These are phyloP conservation scores for Macaria liturata DNA, from an alignment of 2,888 invertebrate genomes.

Conservation along the genomic window DNA sequence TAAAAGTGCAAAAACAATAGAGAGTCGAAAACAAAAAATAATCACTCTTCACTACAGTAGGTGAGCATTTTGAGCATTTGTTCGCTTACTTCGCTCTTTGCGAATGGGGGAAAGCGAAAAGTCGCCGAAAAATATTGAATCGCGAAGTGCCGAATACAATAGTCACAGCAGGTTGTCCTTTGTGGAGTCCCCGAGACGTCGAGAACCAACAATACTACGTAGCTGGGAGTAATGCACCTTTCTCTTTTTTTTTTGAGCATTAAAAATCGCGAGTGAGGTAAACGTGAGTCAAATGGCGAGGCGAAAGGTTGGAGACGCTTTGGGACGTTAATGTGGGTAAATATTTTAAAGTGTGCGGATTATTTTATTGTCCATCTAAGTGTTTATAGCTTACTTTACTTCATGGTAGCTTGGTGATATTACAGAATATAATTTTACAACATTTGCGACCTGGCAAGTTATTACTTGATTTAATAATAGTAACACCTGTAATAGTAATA, in stretches of 20 bases:
- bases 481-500: too few species aligned
- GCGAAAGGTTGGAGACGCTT: conserved; percentile 5
- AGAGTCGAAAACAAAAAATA: conserved; percentile 59
- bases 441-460: too few species aligned
- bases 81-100: conserved; percentile 58
- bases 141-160: conserved; percentile 80
- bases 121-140: conserved; percentile 81
- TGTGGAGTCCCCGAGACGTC: conserved; percentile 53
- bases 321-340: background rate
- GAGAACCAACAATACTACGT: conserved; percentile 50
- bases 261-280: conserved; percentile 57
- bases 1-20: conserved; percentile 57
- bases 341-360: background rate
- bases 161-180: conserved; percentile 76
- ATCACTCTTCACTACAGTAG: conserved; percentile 45
- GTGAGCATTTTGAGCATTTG: conserved; percentile 75
- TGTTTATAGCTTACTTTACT: too few species aligned
- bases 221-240: conserved; percentile 63
- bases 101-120: conserved; percentile 35
- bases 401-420: too few species aligned
- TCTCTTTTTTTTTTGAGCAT: conserved; percentile 51
- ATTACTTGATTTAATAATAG: too few species aligned
- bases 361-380: too few species aligned
- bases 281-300: conserved; percentile 34
- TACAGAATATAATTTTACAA: too few species aligned